Conservation (phyloP, 1,140 invertebrate genomes). For the Drosophila ogumai region DNA sequence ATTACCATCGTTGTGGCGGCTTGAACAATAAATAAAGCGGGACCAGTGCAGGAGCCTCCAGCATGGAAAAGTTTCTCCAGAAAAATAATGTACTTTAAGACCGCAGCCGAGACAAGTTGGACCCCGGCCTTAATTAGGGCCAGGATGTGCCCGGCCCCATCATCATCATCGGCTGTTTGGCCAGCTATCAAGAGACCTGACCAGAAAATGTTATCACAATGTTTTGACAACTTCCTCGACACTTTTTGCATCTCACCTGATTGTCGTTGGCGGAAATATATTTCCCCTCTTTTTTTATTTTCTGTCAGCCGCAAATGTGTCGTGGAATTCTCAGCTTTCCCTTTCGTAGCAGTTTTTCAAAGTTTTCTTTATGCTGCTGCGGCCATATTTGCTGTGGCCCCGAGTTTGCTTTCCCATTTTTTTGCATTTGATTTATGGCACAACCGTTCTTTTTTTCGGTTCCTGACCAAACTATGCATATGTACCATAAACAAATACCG, state of each 20-base stretch:
- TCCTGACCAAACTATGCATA: constrained; percentile 33
- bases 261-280: constrained; percentile 56
- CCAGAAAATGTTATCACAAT: constrained; percentile 47
- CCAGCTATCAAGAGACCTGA: constrained; percentile 10
- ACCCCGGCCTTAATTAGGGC: constrained; percentile 34
- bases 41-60: constrained; percentile 1
- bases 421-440: constrained; percentile 46
- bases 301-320: constrained; percentile 25
- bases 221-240: constrained; percentile 62
- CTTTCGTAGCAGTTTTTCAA: constrained; percentile 46
- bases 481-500: constrained; percentile 40
- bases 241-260: constrained; percentile 58
- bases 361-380: constrained; percentile 15
- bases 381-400: constrained; percentile 19
- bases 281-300: constrained; percentile 19
- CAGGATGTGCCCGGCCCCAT: constrained; percentile 25
- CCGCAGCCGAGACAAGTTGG: constrained; percentile 21
- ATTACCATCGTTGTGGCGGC: constrained; percentile 28
- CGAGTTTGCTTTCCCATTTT: constrained; percentile 20
- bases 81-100: constrained; percentile 38
- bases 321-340: constrained; percentile 28
- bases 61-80: constrained; percentile 3
- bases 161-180: constrained; percentile 1
- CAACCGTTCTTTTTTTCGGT: constrained; percentile 37
- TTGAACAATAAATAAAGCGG: constrained; percentile 41